A percentile compares a stretch with the other conserved stretches of the same genome.
phyloP scores from a whole-genome alignment of 2,888 invertebrate species.

The Plutella xylostella region DNA sequence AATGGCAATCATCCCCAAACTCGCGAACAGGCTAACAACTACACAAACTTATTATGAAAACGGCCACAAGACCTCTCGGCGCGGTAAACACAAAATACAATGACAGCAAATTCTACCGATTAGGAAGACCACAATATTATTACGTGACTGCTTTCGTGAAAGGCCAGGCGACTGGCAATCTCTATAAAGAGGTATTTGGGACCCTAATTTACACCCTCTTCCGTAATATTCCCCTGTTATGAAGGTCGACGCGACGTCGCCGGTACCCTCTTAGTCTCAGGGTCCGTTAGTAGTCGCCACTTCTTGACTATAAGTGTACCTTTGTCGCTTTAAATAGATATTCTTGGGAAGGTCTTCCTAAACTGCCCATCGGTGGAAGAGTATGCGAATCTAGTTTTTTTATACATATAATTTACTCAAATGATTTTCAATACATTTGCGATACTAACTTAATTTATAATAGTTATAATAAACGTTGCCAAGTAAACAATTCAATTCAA shows the following conservation, averaged over 20 bases:
- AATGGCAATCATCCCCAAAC: no score
- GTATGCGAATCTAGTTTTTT: no score
- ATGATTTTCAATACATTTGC: no score
- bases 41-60: conserved; percentile 25
- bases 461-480: no score
- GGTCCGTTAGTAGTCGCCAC: background rate
- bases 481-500: no score
- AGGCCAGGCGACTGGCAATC: conserved; percentile 41
- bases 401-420: no score
- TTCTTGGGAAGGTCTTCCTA: background rate
- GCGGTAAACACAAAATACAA: conserved; percentile 8
- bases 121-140: conserved; percentile 53
- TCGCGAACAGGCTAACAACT: no score
- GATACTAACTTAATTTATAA: no score
- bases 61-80: conserved; percentile 4
- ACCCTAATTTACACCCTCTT: conserved; percentile 65
- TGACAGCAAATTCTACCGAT: conserved; percentile 29
- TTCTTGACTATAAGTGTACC: no score
- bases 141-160: conserved; percentile 54
- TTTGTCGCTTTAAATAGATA: background rate
- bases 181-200: conserved; percentile 59
- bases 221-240: conserved; percentile 55
- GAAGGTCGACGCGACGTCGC: conserved; percentile 35
- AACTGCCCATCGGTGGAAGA: background rate
- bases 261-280: conserved; percentile 27